Percentiles rank a stretch among this genome's conserved stretches.
These are phyloP conservation scores for Tilapia sparmanii DNA, from an alignment of 2,113 vertebrate species.

Conservation along the genomic window DNA sequence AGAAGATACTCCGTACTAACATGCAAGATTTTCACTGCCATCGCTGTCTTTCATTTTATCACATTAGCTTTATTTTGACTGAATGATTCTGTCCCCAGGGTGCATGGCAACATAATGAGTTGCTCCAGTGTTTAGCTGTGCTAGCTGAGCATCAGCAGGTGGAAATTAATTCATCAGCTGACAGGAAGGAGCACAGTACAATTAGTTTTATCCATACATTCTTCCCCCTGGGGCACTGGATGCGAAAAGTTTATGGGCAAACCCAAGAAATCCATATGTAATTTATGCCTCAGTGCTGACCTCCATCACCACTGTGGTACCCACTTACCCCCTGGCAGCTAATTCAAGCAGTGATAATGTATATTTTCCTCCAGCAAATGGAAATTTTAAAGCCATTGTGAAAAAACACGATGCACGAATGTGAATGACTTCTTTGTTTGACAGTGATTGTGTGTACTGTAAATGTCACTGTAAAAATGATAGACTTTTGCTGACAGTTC, in stretches of 20 bases:
- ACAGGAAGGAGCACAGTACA: conserved; percentile 14
- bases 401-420: not conserved
- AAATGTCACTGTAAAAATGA: not conserved
- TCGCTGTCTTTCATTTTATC: not conserved
- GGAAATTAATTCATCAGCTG: conserved; percentile 41
- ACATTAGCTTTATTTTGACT: conserved; percentile 23
- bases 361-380: not conserved
- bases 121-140: conserved; percentile 22
- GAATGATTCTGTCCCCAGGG: conserved; percentile 19
- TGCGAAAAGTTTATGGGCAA: not conserved
- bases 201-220: conserved; percentile 28
- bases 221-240: not conserved
- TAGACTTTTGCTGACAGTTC: not conserved
- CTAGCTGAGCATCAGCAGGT: conserved; percentile 5
- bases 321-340: conserved; percentile 8
- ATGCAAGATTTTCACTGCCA: not conserved
- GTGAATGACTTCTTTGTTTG: not conserved
- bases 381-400: not conserved
- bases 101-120: conserved; percentile 28
- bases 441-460: not conserved
- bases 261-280: conserved; percentile 14
- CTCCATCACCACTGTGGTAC: not conserved
- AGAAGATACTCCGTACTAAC: not conserved
- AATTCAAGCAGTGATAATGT: conserved; percentile 1
- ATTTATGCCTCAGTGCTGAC: conserved; percentile 25